Base-by-base conservation (phyloP, 2,888 invertebrate genomes). In the Protonemura montana region DNA sequence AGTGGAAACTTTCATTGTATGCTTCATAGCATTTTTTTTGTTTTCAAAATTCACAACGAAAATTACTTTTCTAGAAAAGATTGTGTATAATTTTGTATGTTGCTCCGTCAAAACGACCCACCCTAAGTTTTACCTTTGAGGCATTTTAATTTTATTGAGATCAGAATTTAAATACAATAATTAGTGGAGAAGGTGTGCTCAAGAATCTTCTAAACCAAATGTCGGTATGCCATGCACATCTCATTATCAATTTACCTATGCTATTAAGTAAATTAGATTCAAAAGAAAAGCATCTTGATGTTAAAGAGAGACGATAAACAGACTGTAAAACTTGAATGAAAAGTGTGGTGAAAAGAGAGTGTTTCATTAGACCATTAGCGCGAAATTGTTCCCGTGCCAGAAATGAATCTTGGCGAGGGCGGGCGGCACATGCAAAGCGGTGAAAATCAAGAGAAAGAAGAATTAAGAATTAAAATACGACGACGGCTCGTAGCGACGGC, bases 281-380 rank as follows among this genome's bases (percentile, higher is more conserved):
- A 78, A 78, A 78, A 78, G 78, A 78, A 78, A 78, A 26, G 28
- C 78, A 59, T 26, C 25, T 10, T 6, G 78, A 78, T 26, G 78
- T 78, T 83, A 83, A 83, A 83, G 41, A n/a, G n/a, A 83, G 42
- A 83, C 82, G 82, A 83, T 83, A 83, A 83, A 30, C 82, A 83
- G 82, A 26, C 82, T n/a, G 82, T 83, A 42, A 83, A 83, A 83
- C 42, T 83, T 83, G 82, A 83, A 83, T 42, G 82, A 42, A 83
- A 83, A 83, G 82, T 42, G 82, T 41, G 82, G 82, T 26, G 26
- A 82, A n/a, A 86, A 83, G 78, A 78, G 28, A 27, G 83, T 83
- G 83, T 83, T 86, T 83, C 83, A 83, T 86, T 83, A 86, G 83
- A 77, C 84, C 86, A 86, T 86, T 82, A 86, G 29, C 76, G 29